phyloP scores from a whole-genome alignment of 2,888 invertebrate genomes.

The Aradus depressus region DNA sequence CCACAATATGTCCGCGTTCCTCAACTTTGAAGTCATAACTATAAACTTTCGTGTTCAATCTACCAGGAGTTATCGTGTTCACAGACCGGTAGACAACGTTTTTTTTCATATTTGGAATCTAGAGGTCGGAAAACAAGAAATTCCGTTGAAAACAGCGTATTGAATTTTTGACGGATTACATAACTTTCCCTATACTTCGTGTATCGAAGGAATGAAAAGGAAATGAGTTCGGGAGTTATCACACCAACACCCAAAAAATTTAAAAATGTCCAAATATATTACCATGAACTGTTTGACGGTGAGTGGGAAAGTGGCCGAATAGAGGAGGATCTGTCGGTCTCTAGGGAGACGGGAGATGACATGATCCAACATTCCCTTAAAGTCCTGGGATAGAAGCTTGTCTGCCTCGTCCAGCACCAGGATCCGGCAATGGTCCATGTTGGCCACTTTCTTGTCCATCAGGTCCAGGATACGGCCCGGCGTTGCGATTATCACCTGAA shows the following conservation, averaged over 20 bases:
- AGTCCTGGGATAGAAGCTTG: constrained; percentile 96
- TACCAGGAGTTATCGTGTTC: too few relatives aligned
- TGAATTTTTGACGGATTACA: too few relatives aligned
- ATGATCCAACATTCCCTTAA: constrained; percentile 96
- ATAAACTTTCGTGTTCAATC: too few relatives aligned
- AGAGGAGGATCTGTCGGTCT: constrained; percentile 93
- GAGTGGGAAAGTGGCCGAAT: constrained; percentile 97
- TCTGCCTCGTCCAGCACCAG: constrained; percentile 98
- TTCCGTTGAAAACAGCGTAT: too few relatives aligned
- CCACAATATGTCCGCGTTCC: too few relatives aligned
- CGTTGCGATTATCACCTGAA: constrained; percentile 97
- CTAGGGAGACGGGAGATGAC: constrained; percentile 86
- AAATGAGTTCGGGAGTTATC: not conserved
- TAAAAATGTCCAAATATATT: constrained; percentile 24
- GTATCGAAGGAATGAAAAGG: not conserved
- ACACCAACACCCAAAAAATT: not conserved
- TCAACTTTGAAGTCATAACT: too few relatives aligned
- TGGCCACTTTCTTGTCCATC: constrained; percentile 87
- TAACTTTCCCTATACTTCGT: too few relatives aligned
- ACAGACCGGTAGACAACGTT: too few relatives aligned
- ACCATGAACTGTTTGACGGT: constrained; percentile 97
- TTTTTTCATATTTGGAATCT: too few relatives aligned
- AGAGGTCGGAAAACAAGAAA: too few relatives aligned
- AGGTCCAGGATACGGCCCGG: constrained; percentile 98
- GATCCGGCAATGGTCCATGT: constrained; percentile 92